A percentile compares a stretch with the other conserved stretches of the same genome.
Conservation (phyloP, 1,140 invertebrate species). For the Agrypnia vestita region DNA sequence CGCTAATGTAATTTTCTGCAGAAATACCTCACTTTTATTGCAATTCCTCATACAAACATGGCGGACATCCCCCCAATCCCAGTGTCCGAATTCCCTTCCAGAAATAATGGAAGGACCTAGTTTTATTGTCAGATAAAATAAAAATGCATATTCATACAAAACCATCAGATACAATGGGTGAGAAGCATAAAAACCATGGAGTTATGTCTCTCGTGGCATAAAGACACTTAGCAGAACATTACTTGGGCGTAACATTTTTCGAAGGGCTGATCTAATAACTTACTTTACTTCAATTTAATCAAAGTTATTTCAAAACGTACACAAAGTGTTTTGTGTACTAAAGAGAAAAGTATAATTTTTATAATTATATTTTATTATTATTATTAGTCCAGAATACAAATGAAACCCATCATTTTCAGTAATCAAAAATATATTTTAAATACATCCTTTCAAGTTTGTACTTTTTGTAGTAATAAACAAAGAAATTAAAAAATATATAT, state of each 20-base stretch:
- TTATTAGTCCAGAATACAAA: too few species aligned
- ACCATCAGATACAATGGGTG: constrained; percentile 56
- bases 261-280: not conserved
- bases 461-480: too few species aligned
- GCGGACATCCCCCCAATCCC: constrained; percentile 14
- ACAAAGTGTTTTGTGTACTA: too few species aligned
- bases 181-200: constrained; percentile 59
- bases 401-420: too few species aligned
- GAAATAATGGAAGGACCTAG: constrained; percentile 58
- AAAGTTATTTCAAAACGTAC: too few species aligned
- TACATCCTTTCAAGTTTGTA: too few species aligned
- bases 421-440: too few species aligned
- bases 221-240: constrained; percentile 59
- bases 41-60: constrained; percentile 24
- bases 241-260: constrained; percentile 23
- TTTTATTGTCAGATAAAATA: constrained; percentile 61
- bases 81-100: constrained; percentile 51
- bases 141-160: constrained; percentile 62
- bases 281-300: too few species aligned
- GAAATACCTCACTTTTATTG: constrained; percentile 40
- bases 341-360: too few species aligned
- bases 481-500: too few species aligned
- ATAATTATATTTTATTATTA: too few species aligned
- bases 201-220: constrained; percentile 50
- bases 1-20: constrained; percentile 39